These are phyloP conservation scores for Cephalopholis sonnerati DNA, from an alignment of 2,113 vertebrate species.

Conservation along the genomic window DNA sequence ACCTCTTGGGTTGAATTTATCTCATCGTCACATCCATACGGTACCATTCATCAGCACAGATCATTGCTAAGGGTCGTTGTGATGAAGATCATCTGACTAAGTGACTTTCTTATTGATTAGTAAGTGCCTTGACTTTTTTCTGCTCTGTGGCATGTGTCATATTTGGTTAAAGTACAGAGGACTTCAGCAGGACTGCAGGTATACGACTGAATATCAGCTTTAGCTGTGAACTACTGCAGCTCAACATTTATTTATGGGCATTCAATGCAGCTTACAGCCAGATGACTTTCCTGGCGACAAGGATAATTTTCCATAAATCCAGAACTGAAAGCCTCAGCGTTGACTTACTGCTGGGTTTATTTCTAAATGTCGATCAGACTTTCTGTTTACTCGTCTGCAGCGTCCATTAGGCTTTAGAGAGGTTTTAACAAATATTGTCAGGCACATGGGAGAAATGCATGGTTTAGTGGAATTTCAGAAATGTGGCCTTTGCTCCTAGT, in stretches of 20 bases:
- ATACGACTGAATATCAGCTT: constrained; percentile 16
- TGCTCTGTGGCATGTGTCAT: neutral
- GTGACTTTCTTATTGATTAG: constrained; percentile 29
- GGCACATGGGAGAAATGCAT: neutral
- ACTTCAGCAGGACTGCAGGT: constrained; percentile 17
- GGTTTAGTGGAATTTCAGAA: neutral
- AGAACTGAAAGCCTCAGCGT: neutral
- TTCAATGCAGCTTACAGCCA: neutral
- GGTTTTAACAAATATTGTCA: constrained; percentile 6
- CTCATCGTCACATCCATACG: constrained; percentile 20
- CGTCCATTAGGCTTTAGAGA: neutral
- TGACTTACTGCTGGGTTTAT: constrained; percentile 18
- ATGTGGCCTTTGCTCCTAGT: neutral
- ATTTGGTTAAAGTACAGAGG: neutral
- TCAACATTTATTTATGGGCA: neutral
- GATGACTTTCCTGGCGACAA: neutral
- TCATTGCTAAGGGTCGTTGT: constrained; percentile 16
- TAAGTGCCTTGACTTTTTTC: constrained; percentile 53
- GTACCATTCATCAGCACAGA: constrained; percentile 25
- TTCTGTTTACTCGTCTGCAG: constrained; percentile 4
- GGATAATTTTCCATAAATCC: neutral
- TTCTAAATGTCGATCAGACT: neutral
- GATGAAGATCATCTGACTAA: constrained; percentile 27
- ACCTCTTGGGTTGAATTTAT: neutral
- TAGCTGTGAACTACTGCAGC: neutral